phyloP scores from a whole-genome alignment of 1,140 invertebrate genomes.

The Telenomus remus region DNA sequence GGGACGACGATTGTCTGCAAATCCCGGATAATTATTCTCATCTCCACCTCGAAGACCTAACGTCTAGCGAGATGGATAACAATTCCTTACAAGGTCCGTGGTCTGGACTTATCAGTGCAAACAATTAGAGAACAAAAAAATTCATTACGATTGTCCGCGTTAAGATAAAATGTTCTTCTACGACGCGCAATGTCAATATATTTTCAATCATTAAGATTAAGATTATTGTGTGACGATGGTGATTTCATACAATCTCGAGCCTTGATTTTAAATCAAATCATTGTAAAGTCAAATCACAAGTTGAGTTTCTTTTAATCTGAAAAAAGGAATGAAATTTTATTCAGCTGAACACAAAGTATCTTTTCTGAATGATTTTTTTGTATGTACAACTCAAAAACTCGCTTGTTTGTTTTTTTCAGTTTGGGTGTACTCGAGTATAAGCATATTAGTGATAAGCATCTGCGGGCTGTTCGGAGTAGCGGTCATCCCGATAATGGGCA shows the following conservation, averaged over 20 bases:
- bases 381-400: neutral
- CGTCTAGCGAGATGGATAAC: slow-evolving; percentile 52
- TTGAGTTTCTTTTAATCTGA: too few species aligned
- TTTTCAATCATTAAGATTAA: slow-evolving; percentile 16
- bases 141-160: too few species aligned
- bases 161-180: neutral
- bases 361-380: neutral
- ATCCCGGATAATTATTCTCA: slow-evolving; percentile 66
- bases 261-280: too few species aligned
- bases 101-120: slow-evolving; percentile 9
- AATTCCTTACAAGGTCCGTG: slow-evolving; percentile 70
- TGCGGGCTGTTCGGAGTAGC: slow-evolving; percentile 89
- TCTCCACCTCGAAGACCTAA: slow-evolving; percentile 41
- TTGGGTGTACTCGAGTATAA: slow-evolving; percentile 88
- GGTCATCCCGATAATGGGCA: slow-evolving; percentile 93
- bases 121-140: neutral
- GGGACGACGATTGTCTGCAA: slow-evolving; percentile 76
- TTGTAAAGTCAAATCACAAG: too few species aligned
- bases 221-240: neutral
- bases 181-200: slow-evolving; percentile 23
- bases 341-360: neutral
- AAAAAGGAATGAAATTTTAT: too few species aligned
- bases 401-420: slow-evolving; percentile 76
- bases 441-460: slow-evolving; percentile 88
- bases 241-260: too few species aligned